These are phyloP conservation scores for Typhlomys cinereus DNA, from an alignment of 2,113 vertebrate species.

Conservation along the genomic window DNA sequence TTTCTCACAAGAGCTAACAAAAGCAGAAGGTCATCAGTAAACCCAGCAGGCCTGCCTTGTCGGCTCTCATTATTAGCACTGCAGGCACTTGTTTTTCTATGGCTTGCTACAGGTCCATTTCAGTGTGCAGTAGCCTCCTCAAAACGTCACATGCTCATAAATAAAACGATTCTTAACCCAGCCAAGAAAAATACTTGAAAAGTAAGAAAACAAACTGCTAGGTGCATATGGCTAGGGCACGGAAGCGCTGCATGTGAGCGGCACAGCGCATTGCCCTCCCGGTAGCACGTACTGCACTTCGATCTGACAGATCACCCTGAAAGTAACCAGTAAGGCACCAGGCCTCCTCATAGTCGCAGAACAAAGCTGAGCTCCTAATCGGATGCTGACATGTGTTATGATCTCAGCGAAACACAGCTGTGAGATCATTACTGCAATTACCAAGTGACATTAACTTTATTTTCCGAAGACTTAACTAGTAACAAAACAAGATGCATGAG, in stretches of 20 bases:
- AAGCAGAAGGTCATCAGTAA: slow-evolving; percentile 93
- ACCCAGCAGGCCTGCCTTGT: slow-evolving; percentile 88
- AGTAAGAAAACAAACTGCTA: not conserved
- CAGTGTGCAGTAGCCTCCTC: slow-evolving; percentile 85
- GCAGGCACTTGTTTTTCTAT: slow-evolving; percentile 85
- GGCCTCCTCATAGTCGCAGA: slow-evolving; percentile 78
- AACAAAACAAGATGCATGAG: not conserved
- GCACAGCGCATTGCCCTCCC: not conserved
- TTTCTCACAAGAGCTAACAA: slow-evolving; percentile 90
- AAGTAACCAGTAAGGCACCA: slow-evolving; percentile 61
- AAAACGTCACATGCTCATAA: slow-evolving; percentile 83
- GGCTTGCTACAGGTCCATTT: slow-evolving; percentile 86
- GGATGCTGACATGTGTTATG: slow-evolving; percentile 79
- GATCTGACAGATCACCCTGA: not conserved
- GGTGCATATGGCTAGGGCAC: not conserved
- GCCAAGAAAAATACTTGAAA: slow-evolving; percentile 70
- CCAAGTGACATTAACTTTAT: slow-evolving; percentile 83
- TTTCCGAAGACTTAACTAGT: slow-evolving; percentile 69
- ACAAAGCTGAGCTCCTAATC: slow-evolving; percentile 79
- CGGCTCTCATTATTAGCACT: slow-evolving; percentile 90
- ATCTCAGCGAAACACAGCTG: slow-evolving; percentile 82
- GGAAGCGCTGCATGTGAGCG: not conserved
- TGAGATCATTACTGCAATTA: slow-evolving; percentile 85
- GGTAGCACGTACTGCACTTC: not conserved
- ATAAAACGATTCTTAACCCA: slow-evolving; percentile 80